phyloP scores from a whole-genome alignment of 2,888 invertebrate species.

The Cantharis rufa region DNA sequence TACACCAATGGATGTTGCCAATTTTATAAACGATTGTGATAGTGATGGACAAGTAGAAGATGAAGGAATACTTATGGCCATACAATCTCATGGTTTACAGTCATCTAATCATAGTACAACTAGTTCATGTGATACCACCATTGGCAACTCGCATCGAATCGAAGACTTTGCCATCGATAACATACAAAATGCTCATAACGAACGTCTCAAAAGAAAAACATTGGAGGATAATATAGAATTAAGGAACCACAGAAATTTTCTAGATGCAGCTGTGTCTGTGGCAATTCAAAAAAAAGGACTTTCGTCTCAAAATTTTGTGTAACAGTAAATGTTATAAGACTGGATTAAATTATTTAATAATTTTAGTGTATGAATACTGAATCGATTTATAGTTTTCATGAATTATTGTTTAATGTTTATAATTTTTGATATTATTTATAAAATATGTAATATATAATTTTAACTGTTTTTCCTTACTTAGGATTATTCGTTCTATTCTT shows the following conservation, averaged over 20 bases:
- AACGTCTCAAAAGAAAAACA: constrained; percentile 37
- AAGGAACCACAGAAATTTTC: constrained; percentile 59
- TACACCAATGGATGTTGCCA: constrained; percentile 59
- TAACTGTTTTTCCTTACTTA: background rate
- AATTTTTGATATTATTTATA: background rate
- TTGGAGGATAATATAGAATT: constrained; percentile 32
- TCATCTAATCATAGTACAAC: constrained; percentile 39
- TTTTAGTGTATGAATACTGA: background rate
- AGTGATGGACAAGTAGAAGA: constrained; percentile 67
- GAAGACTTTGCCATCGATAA: constrained; percentile 43
- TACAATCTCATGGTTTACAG: constrained; percentile 71
- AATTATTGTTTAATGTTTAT: background rate
- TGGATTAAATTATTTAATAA: background rate
- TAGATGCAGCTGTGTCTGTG: constrained; percentile 74
- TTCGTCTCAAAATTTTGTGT: constrained; percentile 50
- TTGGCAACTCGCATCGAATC: constrained; percentile 17
- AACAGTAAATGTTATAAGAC: background rate
- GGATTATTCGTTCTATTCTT: background rate
- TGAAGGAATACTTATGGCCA: constrained; percentile 75
- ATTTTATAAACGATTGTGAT: constrained; percentile 61
- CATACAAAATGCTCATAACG: constrained; percentile 42
- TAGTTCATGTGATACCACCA: constrained; percentile 35
- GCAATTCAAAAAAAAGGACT: constrained; percentile 76
- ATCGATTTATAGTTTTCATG: background rate
- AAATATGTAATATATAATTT: background rate